Base-by-base conservation (phyloP, 2,888 invertebrate species). In the Prosopocoilus inquinatus region DNA sequence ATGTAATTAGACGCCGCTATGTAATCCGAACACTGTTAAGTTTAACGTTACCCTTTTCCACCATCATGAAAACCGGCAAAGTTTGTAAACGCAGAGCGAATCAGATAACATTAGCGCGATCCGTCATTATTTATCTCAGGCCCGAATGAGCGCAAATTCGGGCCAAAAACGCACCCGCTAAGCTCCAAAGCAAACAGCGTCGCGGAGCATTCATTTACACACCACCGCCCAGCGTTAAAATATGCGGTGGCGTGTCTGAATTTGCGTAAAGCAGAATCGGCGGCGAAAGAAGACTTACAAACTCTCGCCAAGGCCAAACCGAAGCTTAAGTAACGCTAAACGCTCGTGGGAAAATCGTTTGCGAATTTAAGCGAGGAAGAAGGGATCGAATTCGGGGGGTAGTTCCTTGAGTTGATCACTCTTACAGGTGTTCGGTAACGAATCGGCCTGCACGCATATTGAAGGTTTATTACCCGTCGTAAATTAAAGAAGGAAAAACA, bases 311-410 rank as follows among this genome's bases (percentile, higher is more conserved):
- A 28, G 20, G 20, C 20, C 20, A 28, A 28, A 28, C 20, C 20
- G 20, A 28, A 39, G 55, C 55, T 54, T 45, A 55, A 9, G 46
- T 45, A 50, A 56, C 54, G 55, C 55, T 61, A 67, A 64, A 60
- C 62, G 64, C 60, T 64, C 67, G 67, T 69, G 69, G 67, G 69
- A 69, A 69, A 62, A 64, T 62, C 67, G 63, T 64, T 67, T 63
- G 62, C 55, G 47, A 54, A 50, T 57, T 61, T 57, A 50, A 28
- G 20, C 50, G 57, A 55, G n/a, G 55, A 60, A 57, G 63, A 60
- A 64, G 59, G 57, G 58, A 53, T 54, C 55, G 58, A 59, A 59
- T 59, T 59, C 58, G 57, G 50, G 47, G 47, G 41, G 56, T 56
- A 43, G 54, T 53, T 58, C 61, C 59, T 55, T 33, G 53, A 60